A percentile compares a stretch with the other conserved stretches of the same genome.
Evolutionary conservation across 2,888 invertebrate species (phyloP).

Genomic region (Lathronympha strigana): DNA sequence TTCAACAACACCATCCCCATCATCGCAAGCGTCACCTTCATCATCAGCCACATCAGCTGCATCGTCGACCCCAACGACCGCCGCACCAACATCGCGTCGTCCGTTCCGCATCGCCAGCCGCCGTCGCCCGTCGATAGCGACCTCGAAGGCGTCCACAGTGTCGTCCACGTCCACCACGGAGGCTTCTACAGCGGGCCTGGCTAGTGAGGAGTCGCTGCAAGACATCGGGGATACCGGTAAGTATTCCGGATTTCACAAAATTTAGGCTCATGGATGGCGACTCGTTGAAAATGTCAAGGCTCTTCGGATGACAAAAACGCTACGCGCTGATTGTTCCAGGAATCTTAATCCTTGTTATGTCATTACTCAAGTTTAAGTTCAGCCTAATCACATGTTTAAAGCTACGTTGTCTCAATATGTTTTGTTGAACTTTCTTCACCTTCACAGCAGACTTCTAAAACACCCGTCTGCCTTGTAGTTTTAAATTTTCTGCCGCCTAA

Average conservation of each 20-base stretch:
- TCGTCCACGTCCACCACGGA: conserved; percentile 49
- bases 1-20: conserved; percentile 42
- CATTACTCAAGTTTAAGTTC: too few species aligned
- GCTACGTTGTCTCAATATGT: too few species aligned
- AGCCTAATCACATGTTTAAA: too few species aligned
- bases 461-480: too few species aligned
- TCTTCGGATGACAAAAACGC: too few species aligned
- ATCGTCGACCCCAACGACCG: conserved; percentile 42
- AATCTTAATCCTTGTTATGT: too few species aligned
- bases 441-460: too few species aligned
- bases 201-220: conserved; percentile 70
- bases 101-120: conserved; percentile 71
- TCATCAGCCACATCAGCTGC: conserved; percentile 43
- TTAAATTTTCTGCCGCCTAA: too few species aligned
- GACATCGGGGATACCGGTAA: conserved; percentile 65
- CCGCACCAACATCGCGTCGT: conserved; percentile 54
- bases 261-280: too few species aligned
- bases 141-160: conserved; percentile 49
- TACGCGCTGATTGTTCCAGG: too few species aligned
- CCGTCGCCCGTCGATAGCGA: conserved; percentile 54
- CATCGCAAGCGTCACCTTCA: conserved; percentile 44
- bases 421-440: too few species aligned
- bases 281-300: too few species aligned
- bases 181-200: conserved; percentile 52
- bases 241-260: conserved; percentile 11